These are phyloP conservation scores for Hiodon tergisus DNA, from an alignment of 2,113 vertebrate genomes.

Conservation along the genomic window DNA sequence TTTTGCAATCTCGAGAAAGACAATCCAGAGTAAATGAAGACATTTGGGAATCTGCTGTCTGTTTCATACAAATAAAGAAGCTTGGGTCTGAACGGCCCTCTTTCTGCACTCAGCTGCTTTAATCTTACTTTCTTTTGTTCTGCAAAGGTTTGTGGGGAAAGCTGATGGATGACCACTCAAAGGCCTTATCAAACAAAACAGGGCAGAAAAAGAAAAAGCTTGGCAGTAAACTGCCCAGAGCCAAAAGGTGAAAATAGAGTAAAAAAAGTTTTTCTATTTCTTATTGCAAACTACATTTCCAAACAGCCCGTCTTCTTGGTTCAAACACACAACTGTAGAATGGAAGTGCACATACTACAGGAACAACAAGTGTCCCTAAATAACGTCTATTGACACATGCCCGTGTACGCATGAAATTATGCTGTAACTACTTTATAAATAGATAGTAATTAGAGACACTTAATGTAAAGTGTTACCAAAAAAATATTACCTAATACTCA, in stretches of 20 bases:
- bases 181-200: constrained; percentile 10
- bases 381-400: no score
- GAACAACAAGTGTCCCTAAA: no score
- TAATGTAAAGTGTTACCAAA: no score
- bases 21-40: constrained; percentile 7
- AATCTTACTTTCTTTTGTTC: neutral
- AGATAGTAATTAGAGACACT: no score
- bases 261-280: neutral
- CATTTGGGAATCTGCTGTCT: constrained; percentile 5
- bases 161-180: neutral
- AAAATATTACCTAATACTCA: no score
- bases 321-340: no score
- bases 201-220: neutral
- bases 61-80: neutral
- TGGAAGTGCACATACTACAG: no score
- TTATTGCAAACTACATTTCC: neutral
- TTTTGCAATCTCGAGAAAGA: constrained; percentile 4
- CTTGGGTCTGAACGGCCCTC: neutral
- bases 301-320: neutral
- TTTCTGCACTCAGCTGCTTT: neutral
- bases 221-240: neutral
- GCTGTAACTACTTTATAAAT: no score
- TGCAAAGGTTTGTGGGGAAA: neutral
- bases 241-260: neutral
- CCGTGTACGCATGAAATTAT: no score